phyloP scores from a whole-genome alignment of 2,888 invertebrate species.

The Tachystola acroxantha region DNA sequence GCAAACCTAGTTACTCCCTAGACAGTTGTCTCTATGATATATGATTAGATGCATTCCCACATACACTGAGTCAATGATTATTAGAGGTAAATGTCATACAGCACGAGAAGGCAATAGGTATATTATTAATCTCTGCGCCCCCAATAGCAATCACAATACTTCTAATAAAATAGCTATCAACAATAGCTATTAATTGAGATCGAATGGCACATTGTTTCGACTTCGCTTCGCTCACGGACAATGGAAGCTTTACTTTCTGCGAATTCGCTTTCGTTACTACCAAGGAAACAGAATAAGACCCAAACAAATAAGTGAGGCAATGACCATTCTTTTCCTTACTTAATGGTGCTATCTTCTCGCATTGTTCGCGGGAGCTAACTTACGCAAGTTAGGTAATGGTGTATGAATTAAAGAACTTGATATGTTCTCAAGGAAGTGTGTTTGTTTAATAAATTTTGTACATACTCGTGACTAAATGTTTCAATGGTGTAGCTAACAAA shows the following conservation, averaged over 20 bases:
- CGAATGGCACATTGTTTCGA: constrained; percentile 22
- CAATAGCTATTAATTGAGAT: constrained; percentile 27
- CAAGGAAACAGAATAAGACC: constrained; percentile 48
- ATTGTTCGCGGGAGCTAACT: constrained; percentile 55
- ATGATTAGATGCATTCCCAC: no score
- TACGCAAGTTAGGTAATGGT: constrained; percentile 69
- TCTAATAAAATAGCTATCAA: constrained; percentile 21
- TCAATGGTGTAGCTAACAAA: no score
- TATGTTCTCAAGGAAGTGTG: constrained; percentile 51
- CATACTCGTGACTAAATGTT: no score
- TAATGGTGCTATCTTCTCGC: constrained; percentile 63
- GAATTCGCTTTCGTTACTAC: constrained; percentile 50
- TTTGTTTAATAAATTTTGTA: no score
- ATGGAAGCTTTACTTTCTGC: constrained; percentile 42
- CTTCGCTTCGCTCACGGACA: constrained; percentile 32
- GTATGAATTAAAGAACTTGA: constrained; percentile 42
- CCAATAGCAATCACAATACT: constrained; percentile 13
- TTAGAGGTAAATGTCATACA: no score
- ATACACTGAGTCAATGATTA: no score
- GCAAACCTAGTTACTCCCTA: no score
- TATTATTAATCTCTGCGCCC: no score
- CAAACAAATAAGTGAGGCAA: constrained; percentile 67
- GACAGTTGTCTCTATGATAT: no score
- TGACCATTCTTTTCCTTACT: constrained; percentile 62
- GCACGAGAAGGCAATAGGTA: no score